phyloP scores from a whole-genome alignment of 2,113 vertebrate species.

The Lutjanus erythropterus region DNA sequence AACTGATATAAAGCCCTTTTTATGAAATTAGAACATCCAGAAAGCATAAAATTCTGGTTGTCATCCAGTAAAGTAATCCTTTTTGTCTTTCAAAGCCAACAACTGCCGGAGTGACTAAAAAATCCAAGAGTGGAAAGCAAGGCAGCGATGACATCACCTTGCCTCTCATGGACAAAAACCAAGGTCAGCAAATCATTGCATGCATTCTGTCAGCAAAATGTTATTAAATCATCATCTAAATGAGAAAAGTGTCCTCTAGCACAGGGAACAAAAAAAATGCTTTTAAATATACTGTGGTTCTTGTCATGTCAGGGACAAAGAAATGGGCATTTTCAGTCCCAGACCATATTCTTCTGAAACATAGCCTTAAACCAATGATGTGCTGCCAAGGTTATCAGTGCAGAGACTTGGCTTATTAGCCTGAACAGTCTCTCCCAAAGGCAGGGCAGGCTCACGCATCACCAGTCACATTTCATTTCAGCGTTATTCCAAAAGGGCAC shows the following conservation, averaged over 20 bases:
- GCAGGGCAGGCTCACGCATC: conserved; percentile 64
- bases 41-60: conserved; percentile 1
- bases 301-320: conserved; percentile 56
- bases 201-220: conserved; percentile 34
- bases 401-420: conserved; percentile 63
- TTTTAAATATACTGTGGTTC: conserved; percentile 33
- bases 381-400: conserved; percentile 67
- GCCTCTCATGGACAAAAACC: conserved; percentile 95
- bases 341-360: conserved; percentile 49
- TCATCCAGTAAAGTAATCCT: conserved; percentile 6
- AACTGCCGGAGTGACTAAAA: conserved; percentile 85
- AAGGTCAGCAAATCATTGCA: conserved; percentile 84
- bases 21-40: conserved; percentile 14
- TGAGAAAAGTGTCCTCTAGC: conserved; percentile 50
- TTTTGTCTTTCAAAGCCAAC: conserved; percentile 83
- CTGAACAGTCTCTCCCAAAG: conserved; percentile 58
- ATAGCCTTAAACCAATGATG: conserved; percentile 61
- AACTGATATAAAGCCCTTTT: conserved; percentile 2
- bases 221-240: conserved; percentile 47
- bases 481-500: conserved; percentile 43
- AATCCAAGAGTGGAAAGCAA: conserved; percentile 89
- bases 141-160: conserved; percentile 95
- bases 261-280: neutral
- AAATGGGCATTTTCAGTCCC: conserved; percentile 32
- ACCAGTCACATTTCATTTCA: conserved; percentile 66